Percentiles rank a stretch among this genome's conserved stretches.
These are phyloP conservation scores for Aramus guarauna DNA, from an alignment of 2,113 vertebrate species.

Conservation along the genomic window DNA sequence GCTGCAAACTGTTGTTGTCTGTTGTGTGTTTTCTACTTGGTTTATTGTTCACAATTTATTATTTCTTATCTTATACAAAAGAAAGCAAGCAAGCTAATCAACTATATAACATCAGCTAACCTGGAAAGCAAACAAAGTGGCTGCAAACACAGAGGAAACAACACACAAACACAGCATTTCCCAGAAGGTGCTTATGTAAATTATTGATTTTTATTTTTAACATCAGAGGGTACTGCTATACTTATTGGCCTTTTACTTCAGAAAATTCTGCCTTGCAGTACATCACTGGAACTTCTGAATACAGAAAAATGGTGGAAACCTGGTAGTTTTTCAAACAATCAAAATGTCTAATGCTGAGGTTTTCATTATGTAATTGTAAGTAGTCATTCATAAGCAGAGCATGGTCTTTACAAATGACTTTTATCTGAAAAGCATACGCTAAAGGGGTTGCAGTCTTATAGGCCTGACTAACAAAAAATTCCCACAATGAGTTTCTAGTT, in stretches of 20 bases:
- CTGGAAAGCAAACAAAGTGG: not conserved
- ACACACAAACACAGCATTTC: not conserved
- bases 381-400: not conserved
- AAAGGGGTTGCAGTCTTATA: not conserved
- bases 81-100: not conserved
- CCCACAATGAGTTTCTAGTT: not conserved
- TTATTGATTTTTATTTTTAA: not conserved
- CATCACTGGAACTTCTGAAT: not conserved
- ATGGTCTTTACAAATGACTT: not conserved
- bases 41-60: not conserved
- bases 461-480: not conserved
- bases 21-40: not conserved
- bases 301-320: not conserved
- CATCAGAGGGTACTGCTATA: not conserved
- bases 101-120: not conserved
- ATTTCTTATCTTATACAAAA: not conserved
- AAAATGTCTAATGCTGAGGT: not conserved
- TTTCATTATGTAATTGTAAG: not conserved
- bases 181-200: not conserved
- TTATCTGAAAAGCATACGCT: not conserved
- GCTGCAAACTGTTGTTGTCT: not conserved
- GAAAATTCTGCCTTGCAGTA: not conserved
- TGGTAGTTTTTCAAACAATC: not conserved
- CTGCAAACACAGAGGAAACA: not conserved
- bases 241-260: not conserved